These are phyloP conservation scores for Alaudala cheleensis DNA, from an alignment of 2,113 vertebrate species.

Conservation along the genomic window DNA sequence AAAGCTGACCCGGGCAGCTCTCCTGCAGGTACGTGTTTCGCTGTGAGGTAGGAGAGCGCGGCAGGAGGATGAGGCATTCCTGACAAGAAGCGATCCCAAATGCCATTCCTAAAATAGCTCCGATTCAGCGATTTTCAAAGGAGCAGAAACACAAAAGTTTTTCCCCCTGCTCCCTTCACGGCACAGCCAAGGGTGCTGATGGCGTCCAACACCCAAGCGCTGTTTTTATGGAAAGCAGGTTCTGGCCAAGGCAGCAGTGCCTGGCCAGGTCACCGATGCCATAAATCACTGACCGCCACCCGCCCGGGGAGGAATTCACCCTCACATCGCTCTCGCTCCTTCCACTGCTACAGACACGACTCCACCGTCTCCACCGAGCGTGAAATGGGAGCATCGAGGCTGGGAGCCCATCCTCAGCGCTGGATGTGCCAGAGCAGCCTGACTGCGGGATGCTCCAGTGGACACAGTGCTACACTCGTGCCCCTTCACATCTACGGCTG, in stretches of 20 bases:
- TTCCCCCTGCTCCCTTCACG: background rate
- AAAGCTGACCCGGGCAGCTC: background rate
- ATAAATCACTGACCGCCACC: background rate
- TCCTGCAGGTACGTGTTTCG: background rate
- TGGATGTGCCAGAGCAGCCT: background rate
- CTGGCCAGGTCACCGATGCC: background rate
- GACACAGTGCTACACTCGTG: background rate
- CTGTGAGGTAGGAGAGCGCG: rapidly evolving
- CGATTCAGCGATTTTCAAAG: background rate
- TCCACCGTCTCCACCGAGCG: background rate
- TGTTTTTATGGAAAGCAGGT: background rate
- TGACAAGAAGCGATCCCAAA: background rate
- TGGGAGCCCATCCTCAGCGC: background rate
- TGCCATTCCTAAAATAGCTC: slow-evolving; percentile 31
- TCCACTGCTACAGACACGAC: background rate
- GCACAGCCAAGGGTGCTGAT: background rate
- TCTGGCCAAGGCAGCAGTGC: background rate
- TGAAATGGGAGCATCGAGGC: background rate
- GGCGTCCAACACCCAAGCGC: background rate
- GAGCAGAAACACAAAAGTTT: background rate
- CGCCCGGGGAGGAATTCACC: background rate
- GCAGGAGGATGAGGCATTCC: background rate
- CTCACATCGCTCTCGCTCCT: rapidly evolving
- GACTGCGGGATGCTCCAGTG: background rate
- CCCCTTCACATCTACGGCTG: background rate